Base-by-base conservation (phyloP, 2,113 vertebrate genomes). In the Notiomystis cincta region DNA sequence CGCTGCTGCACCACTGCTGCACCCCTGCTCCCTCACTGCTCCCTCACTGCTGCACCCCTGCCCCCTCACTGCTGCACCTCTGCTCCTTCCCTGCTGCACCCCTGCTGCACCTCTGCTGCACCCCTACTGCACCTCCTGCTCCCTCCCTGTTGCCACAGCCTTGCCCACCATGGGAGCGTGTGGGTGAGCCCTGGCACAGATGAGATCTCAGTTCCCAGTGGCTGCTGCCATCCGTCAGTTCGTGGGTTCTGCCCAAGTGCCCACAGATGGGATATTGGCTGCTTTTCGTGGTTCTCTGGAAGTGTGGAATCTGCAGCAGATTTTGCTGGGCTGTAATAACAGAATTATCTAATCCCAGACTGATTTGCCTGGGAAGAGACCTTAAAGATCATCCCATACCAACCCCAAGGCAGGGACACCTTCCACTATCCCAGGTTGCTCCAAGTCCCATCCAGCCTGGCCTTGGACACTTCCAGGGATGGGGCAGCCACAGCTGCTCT, bases 371-470 rank as follows among this genome's bases (percentile, higher is more conserved):
- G 12, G 30, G n/a, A 53, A 65, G 11, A 33, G 28, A 53, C 28
- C 28, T 73, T 45, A 25, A 45, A 60, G n/a, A 13, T 47, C 38
- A 47, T 35, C 38, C 31, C 8, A 1, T 61, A 25, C 30, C 70
- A 60, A 8, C n/a, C 24, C 14, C 54, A 61, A n/a, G 24, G 30
- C 30, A 82, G 87, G 40, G 54, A 23, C 53, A 35, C 8, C 15
- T 48, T 22, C 17, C 54, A 19, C 3, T 2, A 2, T 8, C 23
- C 28, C 45, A 25, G 24, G 1, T 0, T 60, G 20, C 61, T 69
- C 40, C n/a, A 30, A 38, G 53, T 28, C 10, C 1, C 0, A 0
- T 60, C 45, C n/a, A 61, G 0, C 40, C 44, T 73, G 44, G 27
- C 33, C 35, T 48, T 47, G 54, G 40, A 9, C 54, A 35, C 30